Conservation (phyloP, 2,888 invertebrate genomes). For the Ethmia dodecea region DNA sequence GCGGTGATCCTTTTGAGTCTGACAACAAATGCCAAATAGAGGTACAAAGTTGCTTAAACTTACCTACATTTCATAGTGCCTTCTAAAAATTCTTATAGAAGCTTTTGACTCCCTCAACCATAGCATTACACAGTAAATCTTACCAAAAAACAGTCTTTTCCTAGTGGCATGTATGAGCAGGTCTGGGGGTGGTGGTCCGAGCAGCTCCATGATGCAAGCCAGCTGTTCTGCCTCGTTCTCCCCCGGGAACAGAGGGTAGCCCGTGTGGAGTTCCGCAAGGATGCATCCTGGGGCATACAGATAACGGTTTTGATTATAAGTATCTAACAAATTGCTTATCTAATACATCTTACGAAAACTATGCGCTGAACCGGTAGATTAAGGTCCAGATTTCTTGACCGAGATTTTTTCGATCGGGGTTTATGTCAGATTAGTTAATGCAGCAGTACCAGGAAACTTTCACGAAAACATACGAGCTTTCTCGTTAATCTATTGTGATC, state of each 20-base stretch:
- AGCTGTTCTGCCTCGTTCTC: slow-evolving; percentile 98
- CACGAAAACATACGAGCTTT: too few relatives aligned
- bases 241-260: slow-evolving; percentile 96
- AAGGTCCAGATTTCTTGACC: too few relatives aligned
- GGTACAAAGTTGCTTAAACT: background rate
- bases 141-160: slow-evolving; percentile 91
- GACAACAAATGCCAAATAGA: slow-evolving; percentile 15
- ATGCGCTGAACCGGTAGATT: too few relatives aligned
- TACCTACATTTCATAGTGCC: background rate
- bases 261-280: slow-evolving; percentile 96
- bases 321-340: too few relatives aligned
- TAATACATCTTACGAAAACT: too few relatives aligned
- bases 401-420: too few relatives aligned
- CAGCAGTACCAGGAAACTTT: too few relatives aligned
- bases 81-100: background rate
- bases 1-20: slow-evolving; percentile 95
- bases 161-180: slow-evolving; percentile 91
- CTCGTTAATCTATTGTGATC: too few relatives aligned
- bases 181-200: slow-evolving; percentile 92
- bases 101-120: slow-evolving; percentile 1
- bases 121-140: slow-evolving; percentile 24
- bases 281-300: slow-evolving; percentile 92
- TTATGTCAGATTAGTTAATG: too few relatives aligned
- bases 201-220: slow-evolving; percentile 97
- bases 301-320: background rate